Conservation (phyloP, 2,113 vertebrate species). For the Pampusana beccarii region DNA sequence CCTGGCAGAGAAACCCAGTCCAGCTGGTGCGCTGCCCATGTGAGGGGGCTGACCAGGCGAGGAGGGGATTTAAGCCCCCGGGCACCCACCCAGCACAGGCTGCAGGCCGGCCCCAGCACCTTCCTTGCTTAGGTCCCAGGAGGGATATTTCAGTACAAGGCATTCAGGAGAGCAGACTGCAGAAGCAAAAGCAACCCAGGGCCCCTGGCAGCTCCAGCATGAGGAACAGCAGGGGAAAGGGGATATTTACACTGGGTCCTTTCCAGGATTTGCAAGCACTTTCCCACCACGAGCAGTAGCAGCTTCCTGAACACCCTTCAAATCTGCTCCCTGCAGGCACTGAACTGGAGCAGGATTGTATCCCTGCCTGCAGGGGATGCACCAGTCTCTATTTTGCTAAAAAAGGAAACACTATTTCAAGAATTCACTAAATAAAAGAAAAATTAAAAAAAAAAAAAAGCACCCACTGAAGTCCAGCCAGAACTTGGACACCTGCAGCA, state of each 20-base stretch:
- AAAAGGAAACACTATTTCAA: not conserved
- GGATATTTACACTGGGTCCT: slow-evolving; percentile 49
- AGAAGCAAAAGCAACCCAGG: slow-evolving; percentile 11
- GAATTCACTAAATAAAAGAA: not conserved
- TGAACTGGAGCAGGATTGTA: slow-evolving; percentile 8
- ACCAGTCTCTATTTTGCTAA: slow-evolving; percentile 5
- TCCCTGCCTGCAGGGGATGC: slow-evolving; percentile 53
- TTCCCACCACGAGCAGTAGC: slow-evolving; percentile 3
- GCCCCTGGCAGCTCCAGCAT: not conserved
- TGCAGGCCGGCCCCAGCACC: not conserved
- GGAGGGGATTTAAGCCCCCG: not conserved
- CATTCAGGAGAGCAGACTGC: not conserved
- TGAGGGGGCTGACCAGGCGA: not conserved
- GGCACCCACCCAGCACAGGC: not conserved
- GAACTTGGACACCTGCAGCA: not conserved
- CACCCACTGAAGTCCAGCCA: not conserved
- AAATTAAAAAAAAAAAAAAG: not conserved
- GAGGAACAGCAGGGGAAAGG: not conserved
- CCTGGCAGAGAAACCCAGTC: not conserved
- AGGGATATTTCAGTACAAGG: not conserved
- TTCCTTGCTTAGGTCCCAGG: not conserved
- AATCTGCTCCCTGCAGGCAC: slow-evolving; percentile 29
- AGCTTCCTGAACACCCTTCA: not conserved
- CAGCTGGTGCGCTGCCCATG: not conserved
- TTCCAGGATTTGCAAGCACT: slow-evolving; percentile 34